Evolutionary conservation across 2,797 vertebrate species (phyloP), one percentile per base, ranked within the genome.

Genomic region (Microhierax caerulescens): DNA sequence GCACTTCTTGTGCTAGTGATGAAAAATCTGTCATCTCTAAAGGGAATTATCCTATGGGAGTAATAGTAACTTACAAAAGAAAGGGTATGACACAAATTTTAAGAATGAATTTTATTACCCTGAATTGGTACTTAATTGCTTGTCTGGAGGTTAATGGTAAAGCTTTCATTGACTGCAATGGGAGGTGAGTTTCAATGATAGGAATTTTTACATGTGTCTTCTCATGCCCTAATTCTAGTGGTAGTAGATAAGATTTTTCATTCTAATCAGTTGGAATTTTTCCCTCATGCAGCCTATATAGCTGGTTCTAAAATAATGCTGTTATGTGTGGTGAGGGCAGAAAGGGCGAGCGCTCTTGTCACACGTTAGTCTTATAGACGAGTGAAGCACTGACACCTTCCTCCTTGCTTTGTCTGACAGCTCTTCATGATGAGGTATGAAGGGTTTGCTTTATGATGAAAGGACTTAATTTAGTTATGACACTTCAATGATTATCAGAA

Each of bases 91-190:
- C 32, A 79, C 48, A 51, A 86, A 95, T 88, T 95, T 86, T 73
- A 93, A 90, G 94, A 97, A 95, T 92, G 6, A 85, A 59, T 93
- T 86, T 84, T 85, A 41, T 91, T 88, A 92, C 23, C 14, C 36
- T 82, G 24, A 20, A 10, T 94, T 0, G 3, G 23, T 82, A 13
- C 56, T 75, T 90, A 50, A 81, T 75, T 91, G 87, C 45, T 81
- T 53, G 17, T 36, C 30, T 56, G 86, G 54, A 78, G 32, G 37
- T 69, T 81, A 92, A 39, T 12, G 17, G 28, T 67, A 86, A 63
- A 86, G 85, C 18, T 84, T 60, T 27, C 43, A 53, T 41, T 78
- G 79, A 67, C 59, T 86, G 73, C 14, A 48, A 1, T 24, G 45
- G 48, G 47, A 93, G 22, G 16, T 63, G 50, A 78, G 22, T 78